These are phyloP conservation scores for Diorhabda sublineata DNA, from an alignment of 1,140 invertebrate genomes.

Conservation along the genomic window DNA sequence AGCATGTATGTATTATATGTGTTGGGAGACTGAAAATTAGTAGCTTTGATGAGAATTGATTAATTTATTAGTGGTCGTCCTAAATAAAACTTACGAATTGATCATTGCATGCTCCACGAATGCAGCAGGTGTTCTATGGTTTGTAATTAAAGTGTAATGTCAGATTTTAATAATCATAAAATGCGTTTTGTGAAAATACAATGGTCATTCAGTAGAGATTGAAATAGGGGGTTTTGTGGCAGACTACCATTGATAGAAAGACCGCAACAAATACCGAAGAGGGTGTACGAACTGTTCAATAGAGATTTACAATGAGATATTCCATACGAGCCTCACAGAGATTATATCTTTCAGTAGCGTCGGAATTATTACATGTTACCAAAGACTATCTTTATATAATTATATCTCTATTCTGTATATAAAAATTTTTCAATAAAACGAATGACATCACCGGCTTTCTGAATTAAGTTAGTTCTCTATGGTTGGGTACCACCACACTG, in stretches of 20 bases:
- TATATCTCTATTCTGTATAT: no score
- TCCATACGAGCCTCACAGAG: slow-evolving; percentile 32
- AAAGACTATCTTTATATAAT: no score
- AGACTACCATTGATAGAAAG: slow-evolving; percentile 24
- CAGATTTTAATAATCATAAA: slow-evolving; percentile 45
- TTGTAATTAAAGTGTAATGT: slow-evolving; percentile 45
- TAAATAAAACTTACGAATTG: no score
- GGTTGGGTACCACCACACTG: no score
- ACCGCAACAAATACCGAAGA: slow-evolving; percentile 31
- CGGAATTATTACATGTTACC: no score
- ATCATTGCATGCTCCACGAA: background rate
- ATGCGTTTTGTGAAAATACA: slow-evolving; percentile 41
- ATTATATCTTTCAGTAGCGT: slow-evolving; percentile 24
- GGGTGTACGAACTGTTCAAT: slow-evolving; percentile 30
- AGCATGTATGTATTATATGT: background rate
- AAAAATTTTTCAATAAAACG: no score
- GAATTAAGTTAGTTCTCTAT: no score
- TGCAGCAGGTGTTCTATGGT: slow-evolving; percentile 42
- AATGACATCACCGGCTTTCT: no score
- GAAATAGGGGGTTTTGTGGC: slow-evolving; percentile 25
- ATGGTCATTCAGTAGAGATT: slow-evolving; percentile 37
- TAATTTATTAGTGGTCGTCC: no score
- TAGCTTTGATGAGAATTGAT: no score
- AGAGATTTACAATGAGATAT: slow-evolving; percentile 36
- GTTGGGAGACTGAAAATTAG: no score